Base-by-base conservation (phyloP, 2,797 vertebrate species). In the Buceros bicornis region DNA sequence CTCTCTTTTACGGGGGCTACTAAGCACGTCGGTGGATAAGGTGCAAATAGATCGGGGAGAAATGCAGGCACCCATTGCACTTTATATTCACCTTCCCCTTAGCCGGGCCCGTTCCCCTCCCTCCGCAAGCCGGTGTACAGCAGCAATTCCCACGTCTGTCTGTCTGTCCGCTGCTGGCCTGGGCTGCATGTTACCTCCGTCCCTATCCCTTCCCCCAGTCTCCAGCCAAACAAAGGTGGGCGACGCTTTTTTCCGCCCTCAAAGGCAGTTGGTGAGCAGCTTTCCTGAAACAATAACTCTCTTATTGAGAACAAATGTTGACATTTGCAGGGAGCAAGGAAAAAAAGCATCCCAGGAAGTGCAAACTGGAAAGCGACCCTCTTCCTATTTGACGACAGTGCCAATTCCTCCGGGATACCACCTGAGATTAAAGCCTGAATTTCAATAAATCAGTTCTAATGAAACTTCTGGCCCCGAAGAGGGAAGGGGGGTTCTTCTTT, bases 221-320 rank as follows among this genome's bases (percentile, higher is more conserved):
- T 92, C 29, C 40, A 74, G 14, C 8, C 93, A 89, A 95, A 97
- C 97, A 98, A 97, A 98, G 98, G 98, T 97, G 97, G 95, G 96
- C 84, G 97, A 97, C 96, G 97, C 95, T 89, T 58, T 56, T 53
- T 61, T n/a, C 97, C 97, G 96, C 97, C 98, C 97, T 98, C 98
- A 98, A 98, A 98, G 97, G 98, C 98, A 93, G 98, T 98, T 95
- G 97, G 97, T 88, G 95, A 97, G 97, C 98, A 97, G 97, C 98
- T 98, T 98, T 98, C 97, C 97, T 97, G 98, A 98, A 98, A 99
- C 98, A 99, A 98, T 98, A 98, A 98, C 98, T 98, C 98, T 98
- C 98, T 99, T 98, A 98, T 98, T 98, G 98, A 98, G 98, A 99
- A 98, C 98, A 99, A 99, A 99, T 99, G 98, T 98, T 99, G 99